These are phyloP conservation scores for Formica exsecta DNA, from an alignment of 1,140 invertebrate genomes.

Conservation along the genomic window DNA sequence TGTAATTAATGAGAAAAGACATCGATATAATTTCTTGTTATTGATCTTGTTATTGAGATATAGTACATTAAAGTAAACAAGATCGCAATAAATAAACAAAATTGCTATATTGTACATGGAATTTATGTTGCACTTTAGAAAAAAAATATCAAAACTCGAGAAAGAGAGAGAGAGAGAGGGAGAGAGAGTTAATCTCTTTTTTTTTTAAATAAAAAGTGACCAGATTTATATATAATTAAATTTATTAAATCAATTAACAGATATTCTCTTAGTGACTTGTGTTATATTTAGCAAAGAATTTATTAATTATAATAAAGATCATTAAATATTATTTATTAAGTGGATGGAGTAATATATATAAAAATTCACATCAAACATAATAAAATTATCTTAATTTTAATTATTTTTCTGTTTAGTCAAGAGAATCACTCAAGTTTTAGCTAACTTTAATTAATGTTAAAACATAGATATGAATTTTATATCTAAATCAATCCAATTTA, in stretches of 20 bases:
- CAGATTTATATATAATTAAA: no score
- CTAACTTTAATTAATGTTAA: background rate
- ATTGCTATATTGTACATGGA: background rate
- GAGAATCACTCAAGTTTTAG: background rate
- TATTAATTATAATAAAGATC: no score
- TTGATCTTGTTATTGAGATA: background rate
- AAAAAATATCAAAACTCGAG: background rate
- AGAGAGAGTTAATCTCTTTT: no score
- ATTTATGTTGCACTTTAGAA: background rate
- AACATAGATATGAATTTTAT: background rate
- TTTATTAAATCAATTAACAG: no score
- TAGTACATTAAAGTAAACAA: background rate
- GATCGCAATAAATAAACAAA: background rate
- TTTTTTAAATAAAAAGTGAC: no score
- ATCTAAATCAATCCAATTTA: no score
- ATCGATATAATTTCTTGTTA: no score
- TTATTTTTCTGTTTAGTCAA: background rate
- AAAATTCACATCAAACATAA: background rate
- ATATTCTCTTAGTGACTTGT: no score
- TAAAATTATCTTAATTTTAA: background rate
- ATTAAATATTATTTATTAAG: no score
- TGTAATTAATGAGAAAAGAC: background rate
- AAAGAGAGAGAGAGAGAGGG: no score
- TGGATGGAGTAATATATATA: background rate
- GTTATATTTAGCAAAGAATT: no score